phyloP scores from a whole-genome alignment of 2,113 vertebrate genomes.

The Oostethus manadensis region DNA sequence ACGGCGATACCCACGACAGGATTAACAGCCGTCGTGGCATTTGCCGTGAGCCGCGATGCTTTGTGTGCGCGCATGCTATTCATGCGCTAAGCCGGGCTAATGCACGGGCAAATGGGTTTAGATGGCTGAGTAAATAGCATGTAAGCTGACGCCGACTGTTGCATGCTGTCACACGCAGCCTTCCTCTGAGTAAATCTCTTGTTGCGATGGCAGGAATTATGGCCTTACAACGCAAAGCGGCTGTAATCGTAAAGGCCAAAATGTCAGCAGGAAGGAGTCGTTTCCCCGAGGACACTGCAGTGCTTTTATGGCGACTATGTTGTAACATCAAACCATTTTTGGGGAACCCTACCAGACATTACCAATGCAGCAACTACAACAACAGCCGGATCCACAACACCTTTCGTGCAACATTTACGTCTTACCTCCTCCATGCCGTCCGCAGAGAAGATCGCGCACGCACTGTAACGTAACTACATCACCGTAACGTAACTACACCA shows the following conservation, averaged over 20 bases:
- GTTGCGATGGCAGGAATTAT: background rate
- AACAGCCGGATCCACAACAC: too few species aligned
- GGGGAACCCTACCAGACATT: too few species aligned
- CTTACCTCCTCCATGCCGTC: too few species aligned
- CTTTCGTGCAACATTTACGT: too few species aligned
- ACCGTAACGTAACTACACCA: too few species aligned
- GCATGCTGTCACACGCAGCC: constrained; percentile 11
- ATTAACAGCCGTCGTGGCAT: constrained; percentile 54
- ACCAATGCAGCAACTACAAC: too few species aligned
- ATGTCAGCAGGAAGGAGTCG: background rate
- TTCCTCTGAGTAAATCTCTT: background rate
- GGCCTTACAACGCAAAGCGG: background rate
- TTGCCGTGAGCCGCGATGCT: constrained; percentile 50
- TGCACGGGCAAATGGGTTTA: constrained; percentile 48
- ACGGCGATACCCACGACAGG: constrained; percentile 40
- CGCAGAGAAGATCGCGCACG: too few species aligned
- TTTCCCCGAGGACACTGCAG: background rate
- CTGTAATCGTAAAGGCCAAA: constrained; percentile 1
- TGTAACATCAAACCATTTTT: background rate
- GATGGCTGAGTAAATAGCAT: constrained; percentile 50
- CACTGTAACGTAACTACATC: too few species aligned
- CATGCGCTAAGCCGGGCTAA: constrained; percentile 57
- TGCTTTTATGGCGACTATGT: background rate
- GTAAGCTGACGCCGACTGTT: constrained; percentile 48
- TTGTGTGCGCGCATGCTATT: constrained; percentile 35